A percentile compares a stretch with the other conserved stretches of the same genome.
phyloP scores from a whole-genome alignment of 2,113 vertebrate species.

The Kryptolebias marmoratus region DNA sequence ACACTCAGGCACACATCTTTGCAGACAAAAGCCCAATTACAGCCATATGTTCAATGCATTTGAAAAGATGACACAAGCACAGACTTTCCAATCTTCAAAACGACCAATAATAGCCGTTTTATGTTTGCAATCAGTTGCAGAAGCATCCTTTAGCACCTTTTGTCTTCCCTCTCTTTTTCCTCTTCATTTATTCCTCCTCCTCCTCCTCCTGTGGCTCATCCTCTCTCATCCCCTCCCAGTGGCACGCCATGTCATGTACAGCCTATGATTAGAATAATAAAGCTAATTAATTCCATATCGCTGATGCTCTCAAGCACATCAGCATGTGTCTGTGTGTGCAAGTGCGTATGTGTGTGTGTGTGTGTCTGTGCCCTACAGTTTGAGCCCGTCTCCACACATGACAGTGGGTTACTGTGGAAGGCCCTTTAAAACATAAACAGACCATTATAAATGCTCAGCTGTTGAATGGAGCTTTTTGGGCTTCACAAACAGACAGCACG shows the following conservation, averaged over 20 bases:
- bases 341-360: conserved; percentile 2
- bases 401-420: conserved; percentile 72
- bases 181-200: neutral
- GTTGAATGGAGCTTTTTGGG: conserved; percentile 61
- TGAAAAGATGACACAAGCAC: conserved; percentile 1
- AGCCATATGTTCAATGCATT: too few species aligned
- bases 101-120: conserved; percentile 25
- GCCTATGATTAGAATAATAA: conserved; percentile 76
- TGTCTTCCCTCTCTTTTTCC: neutral
- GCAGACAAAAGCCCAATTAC: too few species aligned
- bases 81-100: conserved; percentile 27
- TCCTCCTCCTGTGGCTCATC: neutral
- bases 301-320: conserved; percentile 37
- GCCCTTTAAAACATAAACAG: conserved; percentile 75
- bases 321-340: conserved; percentile 9
- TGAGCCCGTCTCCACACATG: conserved; percentile 59
- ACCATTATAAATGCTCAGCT: conserved; percentile 77
- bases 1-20: too few species aligned
- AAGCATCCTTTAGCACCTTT: conserved; percentile 26
- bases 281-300: conserved; percentile 76
- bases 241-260: conserved; percentile 66
- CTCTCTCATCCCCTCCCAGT: conserved; percentile 43
- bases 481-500: conserved; percentile 63
- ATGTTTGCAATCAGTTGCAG: conserved; percentile 26
- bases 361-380: conserved; percentile 18